Base-by-base conservation (phyloP, 2,797 vertebrate genomes). In the Melanotaenia nigrans region DNA sequence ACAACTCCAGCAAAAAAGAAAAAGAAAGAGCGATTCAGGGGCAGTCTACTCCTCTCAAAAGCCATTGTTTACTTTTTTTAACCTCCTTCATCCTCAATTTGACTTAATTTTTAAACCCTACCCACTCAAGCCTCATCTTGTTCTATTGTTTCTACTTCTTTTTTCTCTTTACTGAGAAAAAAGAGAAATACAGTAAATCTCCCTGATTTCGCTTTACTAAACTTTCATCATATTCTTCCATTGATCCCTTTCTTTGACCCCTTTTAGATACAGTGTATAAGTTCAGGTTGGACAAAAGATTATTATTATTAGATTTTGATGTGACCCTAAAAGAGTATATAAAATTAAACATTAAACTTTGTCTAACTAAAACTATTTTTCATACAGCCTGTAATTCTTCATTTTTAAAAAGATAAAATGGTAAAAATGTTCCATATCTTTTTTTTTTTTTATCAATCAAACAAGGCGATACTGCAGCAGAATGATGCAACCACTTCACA, bases 331-430 rank as follows among this genome's bases (percentile, higher is more conserved):
- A n/a, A 22, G 47, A 3, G 8, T 4, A 51, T 9, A 4, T 24
- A 3, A 24, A 51, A 51, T 22, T 2, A 51, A 51, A 22, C 9
- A 22, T 22, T 51, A 24, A 51, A 24, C 49, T 3, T 51, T 24
- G n/a, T 51, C 22, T 24, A 4, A 22, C 10, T 51, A 51, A 51
- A 51, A 53, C 6, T 35, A 10, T n/a, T 53, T 54, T 54, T 57
- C 1, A 0, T 32, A 57, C 53, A 51, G 49, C 30, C 0, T 42
- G 2, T 0, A 0, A 20, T 28, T 42, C 16, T 4, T 65, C 30
- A 0, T 10, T 8, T 38, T 38, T 38, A 38, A 33, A 33, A 33
- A 33, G 32, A 33, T 33, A 33, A 33, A 33, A 33, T 33, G 32
- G 5, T 33, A 33, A 9, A 63, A 68, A 35, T 53, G 0, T 22